These are phyloP conservation scores for Cryptocheilus praepositus DNA, from an alignment of 2,888 invertebrate genomes.

Conservation along the genomic window DNA sequence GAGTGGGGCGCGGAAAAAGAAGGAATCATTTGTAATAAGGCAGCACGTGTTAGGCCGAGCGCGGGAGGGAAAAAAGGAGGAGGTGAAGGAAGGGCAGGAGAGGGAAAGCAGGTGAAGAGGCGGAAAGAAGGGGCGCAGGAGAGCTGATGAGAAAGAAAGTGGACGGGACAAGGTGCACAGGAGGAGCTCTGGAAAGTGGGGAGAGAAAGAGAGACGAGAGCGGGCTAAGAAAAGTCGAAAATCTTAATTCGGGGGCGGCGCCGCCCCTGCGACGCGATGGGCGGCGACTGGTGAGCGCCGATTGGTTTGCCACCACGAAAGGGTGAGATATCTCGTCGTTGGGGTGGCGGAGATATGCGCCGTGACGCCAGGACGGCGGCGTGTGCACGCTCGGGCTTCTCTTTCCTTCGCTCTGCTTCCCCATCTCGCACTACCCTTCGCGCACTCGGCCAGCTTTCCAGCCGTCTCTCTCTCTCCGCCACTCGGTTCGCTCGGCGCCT, in stretches of 20 bases:
- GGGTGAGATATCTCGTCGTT: constrained; percentile 55
- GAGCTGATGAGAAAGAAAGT: background rate
- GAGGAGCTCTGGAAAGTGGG: constrained; percentile 21
- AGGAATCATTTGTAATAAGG: constrained; percentile 3
- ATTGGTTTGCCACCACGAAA: constrained; percentile 64
- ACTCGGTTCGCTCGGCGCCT: background rate
- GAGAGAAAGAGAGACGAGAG: constrained; percentile 20
- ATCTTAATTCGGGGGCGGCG: constrained; percentile 71
- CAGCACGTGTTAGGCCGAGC: background rate
- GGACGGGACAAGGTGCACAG: constrained; percentile 6
- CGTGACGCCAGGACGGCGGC: constrained; percentile 62
- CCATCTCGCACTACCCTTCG: constrained; percentile 14
- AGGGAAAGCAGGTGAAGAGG: constrained; percentile 15
- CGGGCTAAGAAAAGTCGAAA: constrained; percentile 68
- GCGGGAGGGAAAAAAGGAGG: background rate
- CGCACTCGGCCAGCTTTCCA: constrained; percentile 28
- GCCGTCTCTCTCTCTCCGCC: background rate
- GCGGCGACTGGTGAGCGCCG: constrained; percentile 64
- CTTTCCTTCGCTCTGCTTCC: constrained; percentile 24
- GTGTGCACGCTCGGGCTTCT: constrained; percentile 42
- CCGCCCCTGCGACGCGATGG: constrained; percentile 64
- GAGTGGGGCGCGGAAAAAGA: too few species aligned
- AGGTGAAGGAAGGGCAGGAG: constrained; percentile 11
- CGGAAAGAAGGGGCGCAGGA: constrained; percentile 12
- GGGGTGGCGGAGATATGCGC: constrained; percentile 63